Evolutionary conservation across 2,797 vertebrate species (phyloP).

Genomic region (Peromyscus nudipes): DNA sequence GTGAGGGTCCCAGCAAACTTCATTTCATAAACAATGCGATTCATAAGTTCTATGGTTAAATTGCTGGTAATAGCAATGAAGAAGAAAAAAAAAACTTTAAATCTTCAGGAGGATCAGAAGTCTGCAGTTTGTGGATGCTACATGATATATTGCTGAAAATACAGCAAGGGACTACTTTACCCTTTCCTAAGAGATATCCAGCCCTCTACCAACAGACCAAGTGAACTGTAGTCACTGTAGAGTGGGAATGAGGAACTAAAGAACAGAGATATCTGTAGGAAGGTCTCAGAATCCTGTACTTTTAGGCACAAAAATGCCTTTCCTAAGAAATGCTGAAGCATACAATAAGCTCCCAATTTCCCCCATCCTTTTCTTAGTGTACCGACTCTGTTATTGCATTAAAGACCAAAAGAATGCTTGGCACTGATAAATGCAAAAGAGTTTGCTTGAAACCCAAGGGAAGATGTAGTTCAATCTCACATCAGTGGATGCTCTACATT

Average conservation of each 20-base stretch:
- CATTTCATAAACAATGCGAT: background rate
- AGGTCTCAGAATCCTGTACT: background rate
- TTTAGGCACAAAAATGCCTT: background rate
- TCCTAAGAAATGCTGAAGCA: background rate
- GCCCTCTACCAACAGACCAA: background rate
- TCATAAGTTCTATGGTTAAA: background rate
- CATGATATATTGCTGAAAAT: background rate
- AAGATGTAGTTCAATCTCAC: background rate
- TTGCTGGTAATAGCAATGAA: background rate
- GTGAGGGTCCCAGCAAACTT: background rate
- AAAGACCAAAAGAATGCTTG: background rate
- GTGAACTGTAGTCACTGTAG: background rate
- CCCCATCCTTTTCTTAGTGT: background rate
- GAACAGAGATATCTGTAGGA: background rate
- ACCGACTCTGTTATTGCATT: background rate
- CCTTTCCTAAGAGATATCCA: background rate
- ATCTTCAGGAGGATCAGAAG: background rate
- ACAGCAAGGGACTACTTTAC: background rate
- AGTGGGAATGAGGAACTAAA: background rate
- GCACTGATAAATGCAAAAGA: background rate
- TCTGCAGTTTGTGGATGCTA: background rate
- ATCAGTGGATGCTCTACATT: background rate
- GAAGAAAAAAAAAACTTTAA: background rate
- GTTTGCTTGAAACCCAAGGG: background rate
- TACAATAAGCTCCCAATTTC: background rate